Conservation (phyloP, 2,888 invertebrate species). For the Agapetus fuscipes region DNA sequence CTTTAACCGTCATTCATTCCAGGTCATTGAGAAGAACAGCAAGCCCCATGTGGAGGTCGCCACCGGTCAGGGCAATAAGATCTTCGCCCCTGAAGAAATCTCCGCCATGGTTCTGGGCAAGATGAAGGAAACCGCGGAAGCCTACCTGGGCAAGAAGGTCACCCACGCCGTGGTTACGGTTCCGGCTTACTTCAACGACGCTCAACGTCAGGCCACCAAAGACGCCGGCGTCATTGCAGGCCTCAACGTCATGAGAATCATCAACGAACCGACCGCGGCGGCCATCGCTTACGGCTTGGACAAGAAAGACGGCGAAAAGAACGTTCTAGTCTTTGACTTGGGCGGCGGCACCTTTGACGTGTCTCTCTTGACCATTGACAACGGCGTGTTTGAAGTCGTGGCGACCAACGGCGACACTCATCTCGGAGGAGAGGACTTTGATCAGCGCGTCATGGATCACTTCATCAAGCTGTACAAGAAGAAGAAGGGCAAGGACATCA, state of each 20-base stretch:
- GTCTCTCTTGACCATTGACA: constrained; percentile 94
- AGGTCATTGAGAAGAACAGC: constrained; percentile 79
- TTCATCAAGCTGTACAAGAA: constrained; percentile 98
- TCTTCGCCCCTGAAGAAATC: constrained; percentile 97
- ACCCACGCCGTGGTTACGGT: constrained; percentile 83
- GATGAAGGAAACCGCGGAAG: constrained; percentile 98
- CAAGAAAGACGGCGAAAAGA: constrained; percentile 96
- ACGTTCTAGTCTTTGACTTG: constrained; percentile 96
- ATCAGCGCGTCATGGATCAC: constrained; percentile 97
- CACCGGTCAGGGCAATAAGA: constrained; percentile 73
- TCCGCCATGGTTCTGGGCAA: constrained; percentile 97
- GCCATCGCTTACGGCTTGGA: constrained; percentile 96
- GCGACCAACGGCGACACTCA: constrained; percentile 95
- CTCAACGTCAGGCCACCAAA: constrained; percentile 97
- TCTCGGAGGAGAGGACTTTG: constrained; percentile 98
- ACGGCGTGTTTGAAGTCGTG: constrained; percentile 94
- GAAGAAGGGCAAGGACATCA: constrained; percentile 96
- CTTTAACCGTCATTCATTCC: constrained; percentile 23
- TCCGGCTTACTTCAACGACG: constrained; percentile 98
- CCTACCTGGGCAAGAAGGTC: constrained; percentile 87
- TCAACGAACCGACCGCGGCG: constrained; percentile 96
- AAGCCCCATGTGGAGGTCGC: constrained; percentile 89
- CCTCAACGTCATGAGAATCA: constrained; percentile 87
- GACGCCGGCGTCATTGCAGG: constrained; percentile 97
- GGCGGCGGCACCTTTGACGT: constrained; percentile 99